A percentile compares a stretch with the other conserved stretches of the same genome.
phyloP scores from a whole-genome alignment of 1,140 invertebrate genomes.

The Trypoxylus dichotomus region DNA sequence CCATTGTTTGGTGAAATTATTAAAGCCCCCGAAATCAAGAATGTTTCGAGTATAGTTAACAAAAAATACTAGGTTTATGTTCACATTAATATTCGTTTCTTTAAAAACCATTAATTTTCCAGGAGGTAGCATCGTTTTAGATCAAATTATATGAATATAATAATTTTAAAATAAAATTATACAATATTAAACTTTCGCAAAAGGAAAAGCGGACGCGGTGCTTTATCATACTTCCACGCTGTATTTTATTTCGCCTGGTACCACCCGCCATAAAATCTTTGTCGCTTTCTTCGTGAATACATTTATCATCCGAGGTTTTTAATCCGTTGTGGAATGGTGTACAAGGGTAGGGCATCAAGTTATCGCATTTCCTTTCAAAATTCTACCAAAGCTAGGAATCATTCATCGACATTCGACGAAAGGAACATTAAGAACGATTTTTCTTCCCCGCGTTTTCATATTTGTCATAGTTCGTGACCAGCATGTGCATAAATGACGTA shows the following conservation, averaged over 20 bases:
- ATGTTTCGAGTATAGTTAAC: too few species aligned
- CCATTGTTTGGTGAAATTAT: too few species aligned
- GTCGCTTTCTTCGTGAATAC: neutral
- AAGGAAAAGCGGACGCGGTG: neutral
- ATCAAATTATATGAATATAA: too few species aligned
- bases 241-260: neutral
- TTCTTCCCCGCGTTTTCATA: conserved; percentile 36
- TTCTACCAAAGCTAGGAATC: conserved; percentile 35
- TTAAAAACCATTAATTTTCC: too few species aligned
- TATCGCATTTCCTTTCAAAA: conserved; percentile 30
- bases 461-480: conserved; percentile 37
- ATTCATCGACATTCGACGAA: conserved; percentile 35
- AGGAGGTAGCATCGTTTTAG: too few species aligned
- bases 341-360: conserved; percentile 11
- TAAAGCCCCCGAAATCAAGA: too few species aligned
- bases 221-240: neutral
- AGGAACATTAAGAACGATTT: conserved; percentile 35
- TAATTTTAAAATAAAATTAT: too few species aligned
- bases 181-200: neutral
- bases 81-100: too few species aligned
- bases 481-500: conserved; percentile 28
- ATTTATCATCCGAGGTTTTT: conserved; percentile 16
- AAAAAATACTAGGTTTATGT: too few species aligned
- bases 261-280: neutral
- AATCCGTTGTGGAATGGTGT: neutral